Evolutionary conservation across 2,797 vertebrate genomes (phyloP), one percentile per base, ranked within the genome.

Genomic region (Nasua narica): DNA sequence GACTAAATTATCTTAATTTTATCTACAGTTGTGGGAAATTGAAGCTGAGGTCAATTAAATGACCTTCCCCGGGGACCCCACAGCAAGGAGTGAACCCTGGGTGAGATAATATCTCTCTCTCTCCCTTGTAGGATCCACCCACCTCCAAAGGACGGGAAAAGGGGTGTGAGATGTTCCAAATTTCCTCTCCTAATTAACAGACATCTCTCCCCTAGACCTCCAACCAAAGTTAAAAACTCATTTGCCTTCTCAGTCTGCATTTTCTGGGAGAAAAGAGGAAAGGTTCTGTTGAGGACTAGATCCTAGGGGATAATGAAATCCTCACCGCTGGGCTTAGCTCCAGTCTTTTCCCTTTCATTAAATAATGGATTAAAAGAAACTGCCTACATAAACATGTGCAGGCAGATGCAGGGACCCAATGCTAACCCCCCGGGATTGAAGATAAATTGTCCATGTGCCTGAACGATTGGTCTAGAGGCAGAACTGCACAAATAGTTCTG

Each of bases 271-370:
- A 21, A 84, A 60, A 74, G 16, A 60, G 43, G 32, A 81, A 46
- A 50, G 27, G 87, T 76, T 95, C 72, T 95, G 56, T n/a, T 81
- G 76, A 46, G 65, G 50, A 29, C 85, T 92, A 58, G 37, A 77
- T 65, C 52, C 74, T 78, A 27, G 82, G 60, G 37, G 69, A 48
- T 90, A 81, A 56, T 52, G 69, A 67, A 13, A 52, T 58, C 5
- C 67, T 87, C 40, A 62, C 52, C 7, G 25, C 3, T 74, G 25
- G 65, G 43, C 58, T 94, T 67, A 83, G 67, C 58, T 48, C 79
- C 77, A 78, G 76, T 37, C 35, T 86, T 93, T 91, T 94, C 77
- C 48, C 19, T 46, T 93, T 91, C 58, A 48, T 72, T 85, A 94
- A 83, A 23, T 78, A 70, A 32, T 86, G 46, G 23, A 67, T 90